phyloP scores from a whole-genome alignment of 2,888 invertebrate genomes.

The Sinodicranocentrus sp. region DNA sequence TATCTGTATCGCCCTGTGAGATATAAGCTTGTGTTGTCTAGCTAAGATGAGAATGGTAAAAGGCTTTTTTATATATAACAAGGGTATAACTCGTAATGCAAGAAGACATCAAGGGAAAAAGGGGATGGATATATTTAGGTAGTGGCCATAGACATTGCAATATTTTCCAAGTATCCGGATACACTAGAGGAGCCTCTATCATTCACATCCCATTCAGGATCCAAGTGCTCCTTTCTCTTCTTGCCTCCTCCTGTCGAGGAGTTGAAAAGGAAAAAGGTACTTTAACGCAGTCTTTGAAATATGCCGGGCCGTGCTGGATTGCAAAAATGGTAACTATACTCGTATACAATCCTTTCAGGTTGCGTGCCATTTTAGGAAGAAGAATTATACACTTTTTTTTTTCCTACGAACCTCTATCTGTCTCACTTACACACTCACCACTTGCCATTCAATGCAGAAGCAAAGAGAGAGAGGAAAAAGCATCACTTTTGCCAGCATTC shows the following conservation, averaged over 20 bases:
- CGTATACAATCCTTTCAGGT: background rate
- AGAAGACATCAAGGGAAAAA: conserved; percentile 37
- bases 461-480: background rate
- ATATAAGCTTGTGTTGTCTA: no score
- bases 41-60: no score
- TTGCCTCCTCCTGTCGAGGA: conserved; percentile 2
- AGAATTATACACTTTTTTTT: conserved; percentile 10
- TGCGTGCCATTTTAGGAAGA: background rate
- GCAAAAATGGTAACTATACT: background rate
- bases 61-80: no score
- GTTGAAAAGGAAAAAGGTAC: conserved; percentile 31
- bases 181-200: conserved; percentile 15
- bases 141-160: conserved; percentile 33
- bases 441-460: conserved; percentile 7
- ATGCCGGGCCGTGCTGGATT: conserved; percentile 10
- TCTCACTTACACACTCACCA: conserved; percentile 13
- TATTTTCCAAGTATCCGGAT: conserved; percentile 10
- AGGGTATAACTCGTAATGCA: no score
- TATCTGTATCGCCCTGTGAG: no score
- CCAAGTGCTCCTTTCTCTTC: conserved; percentile 18
- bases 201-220: conserved; percentile 28
- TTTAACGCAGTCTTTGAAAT: conserved; percentile 42
- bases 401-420: conserved; percentile 32
- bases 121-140: no score
- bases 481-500: background rate